Percentiles rank a stretch among this genome's conserved stretches.
These are phyloP conservation scores for Triplophysa rosa DNA, from an alignment of 2,113 vertebrate genomes.

Conservation along the genomic window DNA sequence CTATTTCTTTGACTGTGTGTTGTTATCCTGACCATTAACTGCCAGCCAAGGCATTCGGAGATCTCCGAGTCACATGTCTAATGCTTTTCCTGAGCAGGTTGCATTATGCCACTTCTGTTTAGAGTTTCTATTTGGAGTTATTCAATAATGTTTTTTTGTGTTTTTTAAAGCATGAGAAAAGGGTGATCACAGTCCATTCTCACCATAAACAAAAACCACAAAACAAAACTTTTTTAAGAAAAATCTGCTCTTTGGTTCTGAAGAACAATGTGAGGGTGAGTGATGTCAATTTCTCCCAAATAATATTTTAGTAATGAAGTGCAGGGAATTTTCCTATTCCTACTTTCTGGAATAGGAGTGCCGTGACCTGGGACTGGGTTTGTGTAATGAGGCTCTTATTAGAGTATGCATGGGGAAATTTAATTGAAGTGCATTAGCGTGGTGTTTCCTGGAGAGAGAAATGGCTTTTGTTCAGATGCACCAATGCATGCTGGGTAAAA, in stretches of 20 bases:
- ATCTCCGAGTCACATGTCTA: constrained; percentile 15
- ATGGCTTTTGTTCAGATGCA: constrained; percentile 12
- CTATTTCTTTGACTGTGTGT: constrained; percentile 5
- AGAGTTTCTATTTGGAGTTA: too few species aligned
- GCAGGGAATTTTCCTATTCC: too few species aligned
- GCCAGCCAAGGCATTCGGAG: background rate
- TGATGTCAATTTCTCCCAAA: too few species aligned
- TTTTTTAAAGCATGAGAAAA: too few species aligned
- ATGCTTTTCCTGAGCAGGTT: constrained; percentile 1
- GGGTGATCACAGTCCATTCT: too few species aligned
- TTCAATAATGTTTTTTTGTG: too few species aligned
- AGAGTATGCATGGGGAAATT: constrained; percentile 24
- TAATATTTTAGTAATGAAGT: too few species aligned
- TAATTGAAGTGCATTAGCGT: constrained; percentile 24
- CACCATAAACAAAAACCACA: too few species aligned
- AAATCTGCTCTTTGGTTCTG: too few species aligned
- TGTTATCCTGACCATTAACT: constrained; percentile 31
- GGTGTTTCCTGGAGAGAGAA: background rate
- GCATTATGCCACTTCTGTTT: too few species aligned
- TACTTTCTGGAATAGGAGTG: background rate
- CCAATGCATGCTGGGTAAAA: constrained; percentile 5
- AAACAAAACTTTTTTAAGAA: too few species aligned
- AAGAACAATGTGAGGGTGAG: too few species aligned
- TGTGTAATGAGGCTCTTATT: constrained; percentile 5
- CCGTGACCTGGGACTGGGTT: constrained; percentile 1